Evolutionary conservation across 2,113 vertebrate genomes (phyloP), one percentile per base, ranked within the genome.

Genomic region (Psittacula cyanocephala): DNA sequence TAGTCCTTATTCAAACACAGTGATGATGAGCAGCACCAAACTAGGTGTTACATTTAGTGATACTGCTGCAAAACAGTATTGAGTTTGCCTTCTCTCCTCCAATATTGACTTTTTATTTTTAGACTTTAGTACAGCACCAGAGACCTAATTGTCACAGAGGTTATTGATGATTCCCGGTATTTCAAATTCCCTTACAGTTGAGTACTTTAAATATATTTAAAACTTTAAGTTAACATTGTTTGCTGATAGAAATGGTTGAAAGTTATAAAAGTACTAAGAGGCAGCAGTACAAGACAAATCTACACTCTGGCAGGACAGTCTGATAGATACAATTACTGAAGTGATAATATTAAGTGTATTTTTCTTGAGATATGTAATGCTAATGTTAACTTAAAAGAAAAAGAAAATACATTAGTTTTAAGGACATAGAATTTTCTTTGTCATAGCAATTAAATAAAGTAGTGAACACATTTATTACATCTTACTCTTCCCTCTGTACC

Each of bases 391-490:
- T 84, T 85, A 64, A 89, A 89, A 5, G 27, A 86, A 31, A 70
- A 91, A 41, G 39, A 91, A 81, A 57, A 59, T 52, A 17, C 15
- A 84, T 94, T 67, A 10, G 27, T 81, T 93, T 92, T 72, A 91
- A 85, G 57, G 69, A 41, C 44, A 82, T 23, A 25, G n/a, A 81
- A 79, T 91, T 95, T 86, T 86, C 60, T 91, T 93, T 90, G 43
- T 86, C 74, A 33, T 25, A 76, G 47, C 29, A 97, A 92, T 95
- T 88, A 81, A 85, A 70, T 50, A 81, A 89, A 60, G 41, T 28
- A 64, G 33, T 24, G 57, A 77, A 43, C 7, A 44, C n/a, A 70
- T 93, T 90, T 91, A 69, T 88, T 81, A 62, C 10, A 59, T 65
- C 49, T 86, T 43, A 35, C 31, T 76, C 57, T 81, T 84, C n/a